A percentile compares a stretch with the other conserved stretches of the same genome.
phyloP scores from a whole-genome alignment of 2,113 vertebrate species.

The Irena cyanogastra region DNA sequence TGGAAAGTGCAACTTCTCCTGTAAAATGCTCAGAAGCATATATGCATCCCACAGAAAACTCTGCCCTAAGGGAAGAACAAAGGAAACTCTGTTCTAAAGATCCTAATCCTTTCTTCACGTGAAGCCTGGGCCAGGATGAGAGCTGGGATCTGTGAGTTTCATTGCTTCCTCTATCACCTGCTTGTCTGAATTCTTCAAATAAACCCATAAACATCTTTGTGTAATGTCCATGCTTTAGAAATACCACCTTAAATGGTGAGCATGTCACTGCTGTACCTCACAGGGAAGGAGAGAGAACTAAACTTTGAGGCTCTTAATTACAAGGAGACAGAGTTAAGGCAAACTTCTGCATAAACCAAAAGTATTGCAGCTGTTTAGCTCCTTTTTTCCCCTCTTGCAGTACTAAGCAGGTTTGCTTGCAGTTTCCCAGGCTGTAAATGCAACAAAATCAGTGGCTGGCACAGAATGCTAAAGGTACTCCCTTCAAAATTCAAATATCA shows the following conservation, averaged over 20 bases:
- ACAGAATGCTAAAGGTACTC: not conserved
- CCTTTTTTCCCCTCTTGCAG: not conserved
- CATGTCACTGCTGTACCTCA: not conserved
- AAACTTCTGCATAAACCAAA: not conserved
- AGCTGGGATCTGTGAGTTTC: not conserved
- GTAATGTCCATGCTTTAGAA: not conserved
- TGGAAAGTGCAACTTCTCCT: not conserved
- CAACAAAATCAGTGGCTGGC: not conserved
- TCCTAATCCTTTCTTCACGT: not conserved
- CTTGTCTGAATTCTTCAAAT: not conserved
- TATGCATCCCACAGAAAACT: not conserved
- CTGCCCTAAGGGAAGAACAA: not conserved
- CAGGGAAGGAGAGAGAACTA: not conserved
- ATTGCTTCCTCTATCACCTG: not conserved
- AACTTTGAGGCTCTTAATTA: not conserved
- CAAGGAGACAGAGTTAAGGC: not conserved
- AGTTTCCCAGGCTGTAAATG: not conserved
- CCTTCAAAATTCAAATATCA: not conserved
- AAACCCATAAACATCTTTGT: not conserved
- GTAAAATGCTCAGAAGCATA: not conserved
- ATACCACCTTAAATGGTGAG: not conserved
- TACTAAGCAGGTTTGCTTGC: not conserved
- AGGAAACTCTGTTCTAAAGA: not conserved
- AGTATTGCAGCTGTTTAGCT: not conserved
- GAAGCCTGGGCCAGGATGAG: not conserved